Evolutionary conservation across 2,113 vertebrate species (phyloP).

Genomic region (Callionymus lyra): DNA sequence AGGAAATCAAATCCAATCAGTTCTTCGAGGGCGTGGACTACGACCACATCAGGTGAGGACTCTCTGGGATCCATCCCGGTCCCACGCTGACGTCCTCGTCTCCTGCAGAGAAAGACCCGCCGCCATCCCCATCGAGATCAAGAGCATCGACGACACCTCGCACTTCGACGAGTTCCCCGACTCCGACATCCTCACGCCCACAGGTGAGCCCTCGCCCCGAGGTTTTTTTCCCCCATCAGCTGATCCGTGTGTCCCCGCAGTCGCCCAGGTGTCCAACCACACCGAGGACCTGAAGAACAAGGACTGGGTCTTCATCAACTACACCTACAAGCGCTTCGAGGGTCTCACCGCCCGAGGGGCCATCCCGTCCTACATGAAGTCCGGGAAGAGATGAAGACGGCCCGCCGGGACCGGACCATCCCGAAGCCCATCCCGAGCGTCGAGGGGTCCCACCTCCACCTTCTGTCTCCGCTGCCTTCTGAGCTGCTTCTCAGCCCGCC

Average conservation of each 20-base stretch:
- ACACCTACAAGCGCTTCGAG: slow-evolving; percentile 97
- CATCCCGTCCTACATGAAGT: slow-evolving; percentile 96
- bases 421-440: neutral
- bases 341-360: slow-evolving; percentile 91
- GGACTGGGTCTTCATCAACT: slow-evolving; percentile 99
- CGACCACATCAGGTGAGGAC: slow-evolving; percentile 92
- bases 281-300: slow-evolving; percentile 97
- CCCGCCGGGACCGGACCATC: slow-evolving; percentile 1
- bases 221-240: neutral
- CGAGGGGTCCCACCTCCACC: slow-evolving; percentile 4
- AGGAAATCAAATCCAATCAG: slow-evolving; percentile 89
- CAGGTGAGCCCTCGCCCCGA: slow-evolving; percentile 59
- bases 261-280: slow-evolving; percentile 72
- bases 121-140: slow-evolving; percentile 96
- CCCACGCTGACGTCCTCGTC: neutral
- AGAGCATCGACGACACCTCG: slow-evolving; percentile 98
- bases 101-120: slow-evolving; percentile 85
- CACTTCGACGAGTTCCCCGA: slow-evolving; percentile 99
- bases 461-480: slow-evolving; percentile 27
- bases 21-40: slow-evolving; percentile 99
- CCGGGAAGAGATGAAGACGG: slow-evolving; percentile 73
- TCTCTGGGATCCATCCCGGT: too few species aligned
- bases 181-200: slow-evolving; percentile 92
- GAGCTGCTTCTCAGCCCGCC: slow-evolving; percentile 13
- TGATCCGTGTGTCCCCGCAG: slow-evolving; percentile 7